phyloP scores from a whole-genome alignment of 2,113 vertebrate species.

The Marmota flaviventris region DNA sequence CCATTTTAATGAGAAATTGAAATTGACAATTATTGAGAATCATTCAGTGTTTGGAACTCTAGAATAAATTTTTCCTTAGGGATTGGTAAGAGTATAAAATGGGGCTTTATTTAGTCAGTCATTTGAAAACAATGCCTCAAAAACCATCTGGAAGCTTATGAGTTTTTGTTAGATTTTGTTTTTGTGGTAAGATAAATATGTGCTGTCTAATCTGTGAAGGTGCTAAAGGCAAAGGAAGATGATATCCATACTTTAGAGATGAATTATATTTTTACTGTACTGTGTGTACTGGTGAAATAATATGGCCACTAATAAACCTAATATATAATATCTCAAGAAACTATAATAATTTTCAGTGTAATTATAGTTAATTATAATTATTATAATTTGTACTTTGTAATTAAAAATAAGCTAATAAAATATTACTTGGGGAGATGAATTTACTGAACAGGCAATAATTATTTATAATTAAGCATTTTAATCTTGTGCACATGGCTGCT shows the following conservation, averaged over 20 bases:
- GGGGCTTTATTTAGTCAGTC: not conserved
- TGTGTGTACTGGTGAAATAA: not conserved
- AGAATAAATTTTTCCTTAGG: too few relatives aligned
- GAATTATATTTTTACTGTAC: not conserved
- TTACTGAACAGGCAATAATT: not conserved
- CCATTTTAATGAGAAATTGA: too few relatives aligned
- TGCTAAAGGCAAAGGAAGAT: not conserved
- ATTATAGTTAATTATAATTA: not conserved
- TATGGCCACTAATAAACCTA: not conserved
- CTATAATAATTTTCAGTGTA: not conserved
- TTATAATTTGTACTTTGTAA: not conserved
- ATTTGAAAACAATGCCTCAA: conserved; percentile 34
- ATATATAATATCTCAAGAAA: not conserved
- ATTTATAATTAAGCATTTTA: conserved; percentile 31
- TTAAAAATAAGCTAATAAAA: conserved; percentile 30
- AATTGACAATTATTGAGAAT: too few relatives aligned
- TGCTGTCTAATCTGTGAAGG: conserved; percentile 16
- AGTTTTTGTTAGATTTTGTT: not conserved
- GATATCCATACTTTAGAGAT: not conserved
- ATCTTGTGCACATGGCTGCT: not conserved
- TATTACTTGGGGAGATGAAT: not conserved
- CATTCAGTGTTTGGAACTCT: too few relatives aligned
- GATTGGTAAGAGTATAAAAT: not conserved
- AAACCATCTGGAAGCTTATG: not conserved
- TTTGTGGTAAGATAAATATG: not conserved